These are phyloP conservation scores for Hermetia illucens DNA, from an alignment of 1,140 invertebrate species.

Conservation along the genomic window DNA sequence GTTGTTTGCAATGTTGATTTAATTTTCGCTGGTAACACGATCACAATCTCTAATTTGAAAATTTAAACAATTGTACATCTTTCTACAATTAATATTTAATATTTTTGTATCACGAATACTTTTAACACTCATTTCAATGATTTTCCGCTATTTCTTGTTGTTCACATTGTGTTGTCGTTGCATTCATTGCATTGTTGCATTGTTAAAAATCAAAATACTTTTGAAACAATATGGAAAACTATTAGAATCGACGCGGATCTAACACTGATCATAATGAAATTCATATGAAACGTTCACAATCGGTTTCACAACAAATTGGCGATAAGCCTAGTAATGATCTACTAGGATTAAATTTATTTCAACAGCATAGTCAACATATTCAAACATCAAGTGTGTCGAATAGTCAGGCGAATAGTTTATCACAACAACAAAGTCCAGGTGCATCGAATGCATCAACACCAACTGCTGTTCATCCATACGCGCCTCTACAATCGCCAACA, in stretches of 20 bases:
- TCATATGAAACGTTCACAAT: constrained; percentile 62
- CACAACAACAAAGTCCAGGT: constrained; percentile 48
- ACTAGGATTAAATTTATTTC: constrained; percentile 45
- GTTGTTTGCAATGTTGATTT: too few relatives aligned
- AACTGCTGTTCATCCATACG: constrained; percentile 64
- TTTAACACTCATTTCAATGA: too few relatives aligned
- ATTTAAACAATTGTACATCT: neutral
- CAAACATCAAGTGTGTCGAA: constrained; percentile 26
- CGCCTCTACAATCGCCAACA: constrained; percentile 57
- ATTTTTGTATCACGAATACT: neutral
- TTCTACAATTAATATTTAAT: neutral
- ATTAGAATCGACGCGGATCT: constrained; percentile 38
- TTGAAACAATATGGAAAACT: too few relatives aligned
- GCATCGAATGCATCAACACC: constrained; percentile 78
- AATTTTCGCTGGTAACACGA: too few relatives aligned
- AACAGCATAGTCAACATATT: constrained; percentile 28
- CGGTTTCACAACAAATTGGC: constrained; percentile 58
- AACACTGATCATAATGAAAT: constrained; percentile 43
- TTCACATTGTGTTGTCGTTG: too few relatives aligned
- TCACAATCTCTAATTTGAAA: too few relatives aligned
- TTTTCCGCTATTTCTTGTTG: too few relatives aligned
- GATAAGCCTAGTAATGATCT: constrained; percentile 70
- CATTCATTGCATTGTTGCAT: too few relatives aligned
- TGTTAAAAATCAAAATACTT: too few relatives aligned
- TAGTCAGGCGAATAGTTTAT: constrained; percentile 11